Percentiles rank a stretch among this genome's conserved stretches.
Evolutionary conservation across 2,113 vertebrate species (phyloP).

Genomic region (Eidolon helvum): DNA sequence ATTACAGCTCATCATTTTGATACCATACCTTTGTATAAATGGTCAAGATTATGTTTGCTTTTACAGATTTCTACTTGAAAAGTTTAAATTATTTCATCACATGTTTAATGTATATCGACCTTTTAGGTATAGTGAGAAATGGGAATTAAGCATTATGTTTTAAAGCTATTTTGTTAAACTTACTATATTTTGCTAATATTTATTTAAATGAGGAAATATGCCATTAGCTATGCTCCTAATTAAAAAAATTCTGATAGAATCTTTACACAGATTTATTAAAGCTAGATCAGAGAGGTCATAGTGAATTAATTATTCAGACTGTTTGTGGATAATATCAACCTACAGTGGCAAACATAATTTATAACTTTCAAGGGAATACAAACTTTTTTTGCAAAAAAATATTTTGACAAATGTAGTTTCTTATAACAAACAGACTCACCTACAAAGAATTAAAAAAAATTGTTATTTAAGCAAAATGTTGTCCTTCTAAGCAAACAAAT

Average conservation of each 20-base stretch:
- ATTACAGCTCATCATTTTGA: neutral
- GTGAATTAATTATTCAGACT: slow-evolving; percentile 58
- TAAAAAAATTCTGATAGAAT: neutral
- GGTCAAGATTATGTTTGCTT: neutral
- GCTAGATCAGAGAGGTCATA: slow-evolving; percentile 31
- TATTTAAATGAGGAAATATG: slow-evolving; percentile 16
- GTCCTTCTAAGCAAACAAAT: neutral
- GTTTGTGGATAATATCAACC: slow-evolving; percentile 50
- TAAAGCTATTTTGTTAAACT: slow-evolving; percentile 20
- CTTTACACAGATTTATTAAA: slow-evolving; percentile 59
- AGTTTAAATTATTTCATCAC: neutral
- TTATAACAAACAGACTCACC: neutral
- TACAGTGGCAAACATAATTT: slow-evolving; percentile 39
- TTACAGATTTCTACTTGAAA: neutral
- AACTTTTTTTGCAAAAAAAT: slow-evolving; percentile 19
- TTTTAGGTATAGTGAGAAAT: slow-evolving; percentile 10
- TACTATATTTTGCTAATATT: slow-evolving; percentile 44
- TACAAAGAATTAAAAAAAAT: neutral
- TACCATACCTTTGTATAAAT: neutral
- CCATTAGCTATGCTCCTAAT: slow-evolving; percentile 24
- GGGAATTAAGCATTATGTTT: neutral
- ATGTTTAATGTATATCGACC: neutral
- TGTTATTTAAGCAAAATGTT: neutral
- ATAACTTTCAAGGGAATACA: neutral
- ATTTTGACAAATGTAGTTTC: neutral